Percentiles rank a stretch among this genome's conserved stretches.
These are phyloP conservation scores for Rachycentron canadum DNA, from an alignment of 2,797 vertebrate genomes.

Conservation along the genomic window DNA sequence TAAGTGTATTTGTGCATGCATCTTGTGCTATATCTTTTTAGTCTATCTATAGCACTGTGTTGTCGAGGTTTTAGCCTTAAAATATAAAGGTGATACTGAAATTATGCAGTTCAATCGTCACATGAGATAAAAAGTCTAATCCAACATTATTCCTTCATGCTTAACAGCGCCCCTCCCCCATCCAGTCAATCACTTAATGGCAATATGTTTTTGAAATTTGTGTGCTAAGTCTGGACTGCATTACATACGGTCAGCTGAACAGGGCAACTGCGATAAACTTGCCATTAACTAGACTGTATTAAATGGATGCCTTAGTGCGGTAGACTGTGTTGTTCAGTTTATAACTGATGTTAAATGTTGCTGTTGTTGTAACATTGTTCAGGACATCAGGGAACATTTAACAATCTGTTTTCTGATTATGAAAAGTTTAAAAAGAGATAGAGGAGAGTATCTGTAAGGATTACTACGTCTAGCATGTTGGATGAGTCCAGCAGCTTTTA, in stretches of 20 bases:
- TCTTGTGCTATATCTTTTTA: not conserved
- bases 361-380: slow-evolving; percentile 5
- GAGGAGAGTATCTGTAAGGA: not conserved
- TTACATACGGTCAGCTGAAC: slow-evolving; percentile 48
- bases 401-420: not conserved
- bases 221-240: slow-evolving; percentile 62
- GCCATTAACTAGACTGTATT: slow-evolving; percentile 52
- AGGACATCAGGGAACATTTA: not conserved
- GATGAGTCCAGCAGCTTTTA: not conserved
- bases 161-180: slow-evolving; percentile 47
- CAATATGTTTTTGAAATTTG: slow-evolving; percentile 63
- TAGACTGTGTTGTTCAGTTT: slow-evolving; percentile 13
- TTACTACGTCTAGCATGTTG: slow-evolving; percentile 5
- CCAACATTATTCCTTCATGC: slow-evolving; percentile 48
- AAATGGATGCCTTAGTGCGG: slow-evolving; percentile 50
- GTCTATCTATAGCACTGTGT: not conserved
- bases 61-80: slow-evolving; percentile 14
- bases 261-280: slow-evolving; percentile 52
- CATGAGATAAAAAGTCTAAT: slow-evolving; percentile 60
- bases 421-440: not conserved
- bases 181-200: slow-evolving; percentile 75
- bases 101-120: slow-evolving; percentile 30
- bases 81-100: slow-evolving; percentile 40
- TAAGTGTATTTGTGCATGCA: not conserved
- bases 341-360: too few relatives aligned